phyloP scores from a whole-genome alignment of 2,113 vertebrate genomes.

The Nothocercus nigrocapillus region DNA sequence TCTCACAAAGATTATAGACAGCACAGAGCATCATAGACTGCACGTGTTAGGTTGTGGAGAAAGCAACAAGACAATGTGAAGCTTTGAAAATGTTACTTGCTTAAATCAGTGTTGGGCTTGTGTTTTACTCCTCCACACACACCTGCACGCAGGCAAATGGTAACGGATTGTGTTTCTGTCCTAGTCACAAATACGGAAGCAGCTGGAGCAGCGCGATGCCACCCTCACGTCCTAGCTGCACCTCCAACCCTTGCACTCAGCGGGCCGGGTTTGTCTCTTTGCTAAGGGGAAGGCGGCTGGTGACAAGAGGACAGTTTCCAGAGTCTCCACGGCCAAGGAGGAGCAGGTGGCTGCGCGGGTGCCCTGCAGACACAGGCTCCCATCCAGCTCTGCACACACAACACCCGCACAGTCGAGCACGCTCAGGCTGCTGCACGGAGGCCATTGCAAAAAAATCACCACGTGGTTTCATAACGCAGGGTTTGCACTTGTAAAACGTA shows the following conservation, averaged over 20 bases:
- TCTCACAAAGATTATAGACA: background rate
- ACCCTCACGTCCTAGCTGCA: constrained; percentile 26
- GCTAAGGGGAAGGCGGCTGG: background rate
- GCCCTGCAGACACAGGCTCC: fast-evolving
- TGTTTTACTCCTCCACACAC: background rate
- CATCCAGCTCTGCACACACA: background rate
- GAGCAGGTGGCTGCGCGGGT: fast-evolving
- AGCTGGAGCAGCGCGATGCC: constrained; percentile 34
- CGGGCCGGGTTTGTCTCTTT: background rate
- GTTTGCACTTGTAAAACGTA: fast-evolving
- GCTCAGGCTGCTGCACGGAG: fast-evolving
- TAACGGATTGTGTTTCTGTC: constrained; percentile 8
- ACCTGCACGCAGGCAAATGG: fast-evolving
- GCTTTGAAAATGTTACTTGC: background rate
- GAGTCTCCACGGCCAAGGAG: fast-evolving
- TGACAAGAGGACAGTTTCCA: background rate
- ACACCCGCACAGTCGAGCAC: background rate
- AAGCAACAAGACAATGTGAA: background rate
- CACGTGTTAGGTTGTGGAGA: fast-evolving
- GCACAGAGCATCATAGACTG: fast-evolving
- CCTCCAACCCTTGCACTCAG: fast-evolving
- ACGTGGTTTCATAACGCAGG: fast-evolving
- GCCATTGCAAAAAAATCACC: fast-evolving
- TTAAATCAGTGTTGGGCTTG: background rate
- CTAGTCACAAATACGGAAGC: constrained; percentile 77